Conservation (phyloP, 2,113 vertebrate genomes). For the Propithecus coquereli region DNA sequence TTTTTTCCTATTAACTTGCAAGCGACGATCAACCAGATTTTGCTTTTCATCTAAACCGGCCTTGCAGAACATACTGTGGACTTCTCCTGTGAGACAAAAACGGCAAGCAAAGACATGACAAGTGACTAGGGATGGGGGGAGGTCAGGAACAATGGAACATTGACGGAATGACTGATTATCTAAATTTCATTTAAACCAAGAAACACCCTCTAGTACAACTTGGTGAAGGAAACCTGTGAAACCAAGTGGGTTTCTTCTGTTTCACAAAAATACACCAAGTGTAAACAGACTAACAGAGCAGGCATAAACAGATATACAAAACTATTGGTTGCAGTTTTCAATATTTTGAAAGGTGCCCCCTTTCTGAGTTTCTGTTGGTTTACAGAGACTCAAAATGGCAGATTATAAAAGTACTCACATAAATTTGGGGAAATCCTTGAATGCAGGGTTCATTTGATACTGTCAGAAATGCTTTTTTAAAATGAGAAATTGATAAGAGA, state of each 20-base stretch:
- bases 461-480: conserved; percentile 21
- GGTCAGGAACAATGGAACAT: not conserved
- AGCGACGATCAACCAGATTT: conserved; percentile 91
- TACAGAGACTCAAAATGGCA: conserved; percentile 5
- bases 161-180: not conserved
- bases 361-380: conserved; percentile 26
- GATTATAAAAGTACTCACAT: conserved; percentile 10
- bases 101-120: conserved; percentile 48
- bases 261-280: not conserved
- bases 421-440: conserved; percentile 27
- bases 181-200: conserved; percentile 9
- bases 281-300: not conserved
- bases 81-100: conserved; percentile 85
- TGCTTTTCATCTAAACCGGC: conserved; percentile 93
- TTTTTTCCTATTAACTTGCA: conserved; percentile 95
- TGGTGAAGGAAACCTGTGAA: conserved; percentile 1
- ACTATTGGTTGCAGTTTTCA: not conserved
- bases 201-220: not conserved
- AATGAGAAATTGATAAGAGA: conserved; percentile 44
- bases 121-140: not conserved
- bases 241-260: not conserved
- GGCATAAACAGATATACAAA: not conserved
- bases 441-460: not conserved
- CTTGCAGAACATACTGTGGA: conserved; percentile 86
- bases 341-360: conserved; percentile 5